Evolutionary conservation across 2,113 vertebrate genomes (phyloP), one percentile per base, ranked within the genome.

Genomic region (Bos javanicus): DNA sequence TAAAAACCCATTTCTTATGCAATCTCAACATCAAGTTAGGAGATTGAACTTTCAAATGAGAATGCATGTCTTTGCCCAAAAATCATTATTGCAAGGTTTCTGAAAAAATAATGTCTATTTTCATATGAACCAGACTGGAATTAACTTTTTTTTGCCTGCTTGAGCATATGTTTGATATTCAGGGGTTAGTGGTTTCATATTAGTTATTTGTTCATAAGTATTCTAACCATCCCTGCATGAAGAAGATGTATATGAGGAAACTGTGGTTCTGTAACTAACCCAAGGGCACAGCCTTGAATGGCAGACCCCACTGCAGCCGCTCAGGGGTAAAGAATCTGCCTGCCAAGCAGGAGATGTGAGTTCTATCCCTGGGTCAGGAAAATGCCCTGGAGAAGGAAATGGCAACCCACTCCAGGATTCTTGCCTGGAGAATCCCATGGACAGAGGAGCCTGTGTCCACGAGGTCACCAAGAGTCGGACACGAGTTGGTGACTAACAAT

Each of bases 1-100:
- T 17, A 94, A 94, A 81, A 95, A 95, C 74, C 25, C 23, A 86
- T 94, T 90, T 94, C 76, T 95, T 90, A 43, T 25, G 82, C 36
- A 91, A 86, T 96, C 91, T 97, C 78, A 91, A 46, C 30, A 85
- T 59, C 15, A 4, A 81, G 39, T 48, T 59, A 88, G 82, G 64
- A 98, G 62, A 80, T 16, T 54, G 48, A 56, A 54, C 39, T 93
- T 95, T 78, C 81, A 82, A 2, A 50, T 26, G 39, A 78, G 50
- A 87, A 60, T 83, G 39, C 12, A 46, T 64, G 33, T 92, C 52
- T 74, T 95, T 33, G 87, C 64, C 64, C 83, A 62, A 64, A 96
- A 94, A 92, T 94, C 13, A n/a, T 74, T 87, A 80, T 71, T 90
- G 57, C 8, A 56, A 90, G 2, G 30, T 96, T 96, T 71, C 52